These are phyloP conservation scores for Salmo trutta DNA, from an alignment of 2,797 vertebrate species.

Conservation along the genomic window DNA sequence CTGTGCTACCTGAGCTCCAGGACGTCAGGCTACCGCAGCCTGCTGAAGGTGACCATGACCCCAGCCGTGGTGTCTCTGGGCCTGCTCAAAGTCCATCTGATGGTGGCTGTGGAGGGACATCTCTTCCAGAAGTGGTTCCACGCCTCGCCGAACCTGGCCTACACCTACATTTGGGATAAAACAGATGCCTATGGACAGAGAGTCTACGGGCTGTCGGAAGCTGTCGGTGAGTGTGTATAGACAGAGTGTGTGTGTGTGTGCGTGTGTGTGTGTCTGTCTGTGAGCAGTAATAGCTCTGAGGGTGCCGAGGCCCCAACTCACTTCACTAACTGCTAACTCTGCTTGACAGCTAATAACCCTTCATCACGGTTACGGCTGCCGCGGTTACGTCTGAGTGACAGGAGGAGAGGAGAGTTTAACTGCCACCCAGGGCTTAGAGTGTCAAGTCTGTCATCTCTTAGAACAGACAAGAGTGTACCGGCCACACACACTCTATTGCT, in stretches of 20 bases:
- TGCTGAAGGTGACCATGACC: conserved; percentile 98
- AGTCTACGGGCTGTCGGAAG: conserved; percentile 93
- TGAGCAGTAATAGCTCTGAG: background rate
- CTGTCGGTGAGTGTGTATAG: conserved; percentile 82
- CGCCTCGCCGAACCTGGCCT: conserved; percentile 94
- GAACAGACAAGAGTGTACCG: background rate
- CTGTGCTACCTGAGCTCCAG: conserved; percentile 96
- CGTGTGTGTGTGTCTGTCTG: background rate
- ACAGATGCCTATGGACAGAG: conserved; percentile 94
- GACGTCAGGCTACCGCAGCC: conserved; percentile 90
- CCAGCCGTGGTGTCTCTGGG: conserved; percentile 93
- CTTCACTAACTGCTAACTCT: conserved; percentile 7
- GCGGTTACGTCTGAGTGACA: background rate
- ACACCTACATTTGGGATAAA: conserved; percentile 98
- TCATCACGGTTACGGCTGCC: background rate
- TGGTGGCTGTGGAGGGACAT: conserved; percentile 97
- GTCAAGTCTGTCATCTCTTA: background rate
- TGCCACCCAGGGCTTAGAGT: background rate
- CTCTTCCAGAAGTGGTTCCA: conserved; percentile 99
- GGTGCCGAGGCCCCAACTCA: background rate
- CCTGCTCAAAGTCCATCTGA: conserved; percentile 95
- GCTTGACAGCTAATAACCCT: conserved; percentile 13
- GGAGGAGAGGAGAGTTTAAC: background rate
- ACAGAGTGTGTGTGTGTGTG: background rate
- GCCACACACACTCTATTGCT: background rate